phyloP scores from a whole-genome alignment of 37 sponge, comb jelly and placozoan species.

The Aplysina aerophoba region DNA sequence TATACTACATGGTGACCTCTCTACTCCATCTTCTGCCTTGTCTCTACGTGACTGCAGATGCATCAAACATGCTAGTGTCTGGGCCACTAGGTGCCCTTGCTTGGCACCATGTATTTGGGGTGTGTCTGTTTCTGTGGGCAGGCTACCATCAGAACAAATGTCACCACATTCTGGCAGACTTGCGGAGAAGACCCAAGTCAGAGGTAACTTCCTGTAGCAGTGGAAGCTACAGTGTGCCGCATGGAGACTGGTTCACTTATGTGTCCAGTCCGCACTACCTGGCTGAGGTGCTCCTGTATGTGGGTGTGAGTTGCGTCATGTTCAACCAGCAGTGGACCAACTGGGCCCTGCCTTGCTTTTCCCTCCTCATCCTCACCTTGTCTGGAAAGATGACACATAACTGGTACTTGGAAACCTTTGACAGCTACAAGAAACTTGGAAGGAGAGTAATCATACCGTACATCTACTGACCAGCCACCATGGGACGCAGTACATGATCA shows the following conservation, averaged over 20 bases:
- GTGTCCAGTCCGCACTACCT: conserved; percentile 80
- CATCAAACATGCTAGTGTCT: not conserved
- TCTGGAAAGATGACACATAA: conserved; percentile 52
- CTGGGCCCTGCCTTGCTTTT: conserved; percentile 33
- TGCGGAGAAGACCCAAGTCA: conserved; percentile 22
- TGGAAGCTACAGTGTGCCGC: conserved; percentile 48
- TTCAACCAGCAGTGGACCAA: not conserved
- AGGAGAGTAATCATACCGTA: conserved; percentile 55
- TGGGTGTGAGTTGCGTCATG: conserved; percentile 34
- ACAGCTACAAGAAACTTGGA: conserved; percentile 54
- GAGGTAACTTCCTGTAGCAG: not conserved
- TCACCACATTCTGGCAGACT: conserved; percentile 72
- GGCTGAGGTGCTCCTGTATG: conserved; percentile 80
- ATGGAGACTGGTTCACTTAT: conserved; percentile 86
- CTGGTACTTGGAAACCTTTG: conserved; percentile 72
- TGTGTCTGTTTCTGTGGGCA: conserved; percentile 65
- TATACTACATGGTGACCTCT: not conserved
- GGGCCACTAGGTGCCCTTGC: not conserved
- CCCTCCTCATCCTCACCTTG: conserved; percentile 25
- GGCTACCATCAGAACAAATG: conserved; percentile 75
- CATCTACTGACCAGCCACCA: conserved; percentile 14
- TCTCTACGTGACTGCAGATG: not conserved
- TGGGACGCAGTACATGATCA: too few species aligned
- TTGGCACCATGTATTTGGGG: conserved; percentile 53
- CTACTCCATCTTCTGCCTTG: not conserved